Evolutionary conservation across 2,888 invertebrate species (phyloP).

Genomic region (Tetranychus piercei): DNA sequence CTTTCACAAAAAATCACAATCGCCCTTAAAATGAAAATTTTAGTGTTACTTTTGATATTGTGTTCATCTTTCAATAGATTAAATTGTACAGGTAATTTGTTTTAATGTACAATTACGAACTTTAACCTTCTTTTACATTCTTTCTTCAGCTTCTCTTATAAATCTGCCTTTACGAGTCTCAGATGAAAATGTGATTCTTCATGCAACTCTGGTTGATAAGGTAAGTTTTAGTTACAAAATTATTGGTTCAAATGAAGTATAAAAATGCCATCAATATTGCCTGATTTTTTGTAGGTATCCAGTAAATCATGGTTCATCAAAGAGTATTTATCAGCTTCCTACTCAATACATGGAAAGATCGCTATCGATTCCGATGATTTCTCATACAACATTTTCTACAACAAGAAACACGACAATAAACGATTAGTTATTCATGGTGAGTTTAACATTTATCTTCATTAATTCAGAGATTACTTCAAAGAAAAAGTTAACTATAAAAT

Average conservation of each 20-base stretch:
- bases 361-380: neutral
- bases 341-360: neutral
- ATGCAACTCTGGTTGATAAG: neutral
- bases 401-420: neutral
- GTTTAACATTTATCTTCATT: neutral
- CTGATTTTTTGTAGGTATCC: neutral
- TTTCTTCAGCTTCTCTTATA: neutral
- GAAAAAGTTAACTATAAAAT: too few relatives aligned
- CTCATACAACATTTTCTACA: neutral
- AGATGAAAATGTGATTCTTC: neutral
- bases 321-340: neutral
- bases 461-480: too few relatives aligned
- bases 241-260: neutral
- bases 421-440: neutral
- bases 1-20: too few relatives aligned
- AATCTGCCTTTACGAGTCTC: neutral
- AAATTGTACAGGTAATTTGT: neutral
- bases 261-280: neutral
- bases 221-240: neutral
- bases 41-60: too few relatives aligned
- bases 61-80: neutral
- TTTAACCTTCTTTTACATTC: too few relatives aligned
- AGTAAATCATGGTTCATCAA: neutral
- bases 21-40: too few relatives aligned
- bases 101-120: too few relatives aligned